These are phyloP conservation scores for Dryobota labecula DNA, from an alignment of 2,888 invertebrate genomes.

Conservation along the genomic window DNA sequence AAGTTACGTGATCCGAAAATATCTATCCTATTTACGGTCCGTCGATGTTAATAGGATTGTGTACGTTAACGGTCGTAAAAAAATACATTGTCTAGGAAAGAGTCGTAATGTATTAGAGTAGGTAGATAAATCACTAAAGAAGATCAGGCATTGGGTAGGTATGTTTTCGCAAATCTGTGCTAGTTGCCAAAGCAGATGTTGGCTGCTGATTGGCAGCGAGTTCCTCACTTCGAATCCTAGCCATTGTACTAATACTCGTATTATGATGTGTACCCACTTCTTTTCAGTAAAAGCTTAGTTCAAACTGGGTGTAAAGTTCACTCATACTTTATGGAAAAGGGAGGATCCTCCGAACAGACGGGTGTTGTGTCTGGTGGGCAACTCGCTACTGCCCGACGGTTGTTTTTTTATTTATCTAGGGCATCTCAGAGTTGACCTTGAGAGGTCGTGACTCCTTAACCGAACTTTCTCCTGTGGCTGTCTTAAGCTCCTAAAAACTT, in stretches of 20 bases:
- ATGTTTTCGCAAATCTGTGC: neutral
- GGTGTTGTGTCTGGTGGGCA: too few species aligned
- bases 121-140: neutral
- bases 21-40: conserved; percentile 27
- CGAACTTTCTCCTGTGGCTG: too few species aligned
- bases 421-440: too few species aligned
- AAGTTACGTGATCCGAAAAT: conserved; percentile 43
- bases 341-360: too few species aligned
- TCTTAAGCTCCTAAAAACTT: too few species aligned
- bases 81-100: conserved; percentile 25
- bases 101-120: conserved; percentile 19
- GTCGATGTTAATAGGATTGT: conserved; percentile 23
- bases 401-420: too few species aligned
- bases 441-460: too few species aligned
- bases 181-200: neutral
- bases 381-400: too few species aligned
- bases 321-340: too few species aligned
- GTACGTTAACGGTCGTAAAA: conserved; percentile 34
- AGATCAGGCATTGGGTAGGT: neutral
- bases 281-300: neutral
- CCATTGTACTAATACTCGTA: too few species aligned
- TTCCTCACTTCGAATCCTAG: neutral
- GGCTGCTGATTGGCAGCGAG: neutral
- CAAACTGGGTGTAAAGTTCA: too few species aligned
- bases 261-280: neutral